Evolutionary conservation across 1,140 invertebrate genomes (phyloP), one percentile per base, ranked within the genome.

Genomic region (Anthonomus grandis): DNA sequence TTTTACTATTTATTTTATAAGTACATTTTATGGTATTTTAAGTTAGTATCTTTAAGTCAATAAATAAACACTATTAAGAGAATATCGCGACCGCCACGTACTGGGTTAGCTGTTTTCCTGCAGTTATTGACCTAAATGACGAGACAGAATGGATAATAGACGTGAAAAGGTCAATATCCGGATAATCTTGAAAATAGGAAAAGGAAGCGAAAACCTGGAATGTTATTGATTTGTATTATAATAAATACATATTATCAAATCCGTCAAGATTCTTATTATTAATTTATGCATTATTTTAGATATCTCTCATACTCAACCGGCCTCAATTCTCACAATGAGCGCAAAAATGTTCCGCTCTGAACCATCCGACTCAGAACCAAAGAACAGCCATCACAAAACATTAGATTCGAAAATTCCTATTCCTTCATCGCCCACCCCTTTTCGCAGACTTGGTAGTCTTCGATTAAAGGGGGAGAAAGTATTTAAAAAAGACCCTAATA

Each of bases 371-470:
- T 4, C 21, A 15, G 38, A n/a, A 45, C 37, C 45, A 24, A n/a
- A 48, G 12, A 27, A 48, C 13, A 13, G 19, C 24, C 21, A 39
- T 1, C 8, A 4, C 1, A 57, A 42, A 50, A 8, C 37, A 21
- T 10, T 18, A 17, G 57, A 59, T 12, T 64, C 64, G 10, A 62
- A 50, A 38, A 70, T 70, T 34, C 68, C 68, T 23, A 44, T 67
- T 9, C 60, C 60, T 13, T 42, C 74, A 27, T 77, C 76, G 27
- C 75, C 77, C 12, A 69, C 69, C 19, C 59, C 70, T 45, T 64
- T 78, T 51, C 71, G 76, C 24, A 77, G 78, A 15, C 75, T 77
- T 3, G 62, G 60, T 48, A 78, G 77, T 48, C 57, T 77, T 57
- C 73, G 78, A 62, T 23, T 76, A 39, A 70, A 70, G 31, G 73